These are phyloP conservation scores for Anolis sagrei DNA, from an alignment of 2,113 vertebrate species.

Conservation along the genomic window DNA sequence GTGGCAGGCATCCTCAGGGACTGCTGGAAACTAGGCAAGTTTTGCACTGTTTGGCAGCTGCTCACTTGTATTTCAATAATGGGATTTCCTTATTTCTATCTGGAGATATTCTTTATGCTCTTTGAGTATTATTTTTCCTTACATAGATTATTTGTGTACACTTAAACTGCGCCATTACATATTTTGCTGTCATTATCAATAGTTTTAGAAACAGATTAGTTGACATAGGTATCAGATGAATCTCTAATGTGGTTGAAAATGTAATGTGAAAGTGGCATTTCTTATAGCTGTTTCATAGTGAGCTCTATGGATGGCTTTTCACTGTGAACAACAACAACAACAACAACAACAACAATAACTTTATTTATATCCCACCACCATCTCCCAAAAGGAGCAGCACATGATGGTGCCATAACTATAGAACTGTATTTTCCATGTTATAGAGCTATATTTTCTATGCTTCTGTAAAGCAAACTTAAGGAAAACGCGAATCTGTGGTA, in stretches of 20 bases:
- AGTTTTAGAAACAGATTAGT: not conserved
- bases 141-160: not conserved
- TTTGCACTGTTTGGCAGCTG: not conserved
- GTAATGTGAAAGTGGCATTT: not conserved
- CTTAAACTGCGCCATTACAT: not conserved
- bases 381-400: no score
- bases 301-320: not conserved
- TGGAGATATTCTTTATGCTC: not conserved
- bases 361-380: no score
- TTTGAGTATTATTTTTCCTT: no score
- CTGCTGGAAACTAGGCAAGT: no score
- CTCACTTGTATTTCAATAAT: not conserved
- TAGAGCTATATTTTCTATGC: not conserved
- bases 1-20: no score
- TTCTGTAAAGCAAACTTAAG: not conserved
- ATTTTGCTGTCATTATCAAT: not conserved
- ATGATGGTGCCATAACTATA: no score
- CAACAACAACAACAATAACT: no score
- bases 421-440: no score
- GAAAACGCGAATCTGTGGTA: not conserved
- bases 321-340: no score
- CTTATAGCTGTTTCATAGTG: not conserved
- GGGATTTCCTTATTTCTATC: no score
- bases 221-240: not conserved
- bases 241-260: conserved; percentile 11